These are phyloP conservation scores for Ageneiosus marmoratus DNA, from an alignment of 2,113 vertebrate species.

Conservation along the genomic window DNA sequence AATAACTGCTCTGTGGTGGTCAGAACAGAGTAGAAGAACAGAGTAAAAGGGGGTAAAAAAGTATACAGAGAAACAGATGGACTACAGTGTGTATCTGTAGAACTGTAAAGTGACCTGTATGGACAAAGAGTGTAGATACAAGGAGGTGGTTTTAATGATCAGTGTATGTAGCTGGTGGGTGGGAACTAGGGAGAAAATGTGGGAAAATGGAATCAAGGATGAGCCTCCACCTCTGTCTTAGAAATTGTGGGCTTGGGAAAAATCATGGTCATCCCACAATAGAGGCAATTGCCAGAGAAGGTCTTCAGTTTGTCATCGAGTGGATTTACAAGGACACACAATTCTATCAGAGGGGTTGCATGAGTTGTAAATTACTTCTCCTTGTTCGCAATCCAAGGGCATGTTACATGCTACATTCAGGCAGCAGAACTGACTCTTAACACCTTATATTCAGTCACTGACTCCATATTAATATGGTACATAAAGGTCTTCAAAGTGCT, in stretches of 20 bases:
- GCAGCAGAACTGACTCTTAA: neutral
- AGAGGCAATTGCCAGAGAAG: neutral
- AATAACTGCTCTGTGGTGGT: no score
- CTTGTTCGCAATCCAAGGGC: neutral
- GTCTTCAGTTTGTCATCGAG: neutral
- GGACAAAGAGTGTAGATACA: no score
- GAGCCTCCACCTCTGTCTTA: neutral
- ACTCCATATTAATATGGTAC: neutral
- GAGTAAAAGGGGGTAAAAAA: no score
- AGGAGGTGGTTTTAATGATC: no score
- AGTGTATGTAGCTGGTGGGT: no score
- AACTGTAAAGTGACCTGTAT: no score
- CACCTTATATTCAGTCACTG: neutral
- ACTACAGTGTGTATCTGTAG: no score
- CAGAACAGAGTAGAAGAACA: no score
- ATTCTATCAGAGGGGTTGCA: neutral
- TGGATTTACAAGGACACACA: neutral
- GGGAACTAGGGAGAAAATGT: neutral
- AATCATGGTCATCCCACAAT: neutral
- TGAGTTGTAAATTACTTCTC: slow-evolving; percentile 5
- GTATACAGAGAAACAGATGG: no score
- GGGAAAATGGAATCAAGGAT: neutral
- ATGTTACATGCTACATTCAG: neutral
- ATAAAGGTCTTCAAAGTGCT: neutral
- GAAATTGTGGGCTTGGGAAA: neutral